Conservation (phyloP, 2,888 invertebrate genomes). For the Nemotelus pantherinus region DNA sequence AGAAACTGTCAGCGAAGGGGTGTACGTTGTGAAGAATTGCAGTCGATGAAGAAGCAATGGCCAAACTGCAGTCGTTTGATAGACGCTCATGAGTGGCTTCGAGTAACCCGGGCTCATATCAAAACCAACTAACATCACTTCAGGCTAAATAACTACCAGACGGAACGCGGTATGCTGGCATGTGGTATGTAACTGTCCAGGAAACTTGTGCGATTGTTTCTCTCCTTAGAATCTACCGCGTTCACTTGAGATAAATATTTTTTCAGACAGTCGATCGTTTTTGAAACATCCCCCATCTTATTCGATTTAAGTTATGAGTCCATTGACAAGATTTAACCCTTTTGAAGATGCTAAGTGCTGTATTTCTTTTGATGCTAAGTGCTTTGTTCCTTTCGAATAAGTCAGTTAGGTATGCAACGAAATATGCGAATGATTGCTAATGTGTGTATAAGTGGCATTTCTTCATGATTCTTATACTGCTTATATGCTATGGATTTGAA, state of each 20-base stretch:
- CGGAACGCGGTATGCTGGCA: constrained; percentile 44
- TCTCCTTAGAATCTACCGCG: constrained; percentile 47
- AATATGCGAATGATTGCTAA: too few relatives aligned
- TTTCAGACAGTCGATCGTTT: constrained; percentile 4
- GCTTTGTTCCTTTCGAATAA: too few relatives aligned
- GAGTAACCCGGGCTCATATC: too few relatives aligned
- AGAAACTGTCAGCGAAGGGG: constrained; percentile 23
- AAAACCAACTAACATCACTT: constrained; percentile 19
- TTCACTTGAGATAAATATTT: constrained; percentile 43
- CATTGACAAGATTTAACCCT: not conserved
- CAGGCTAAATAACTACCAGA: constrained; percentile 48
- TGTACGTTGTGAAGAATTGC: not conserved
- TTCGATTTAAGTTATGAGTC: constrained; percentile 4
- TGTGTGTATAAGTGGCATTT: too few relatives aligned
- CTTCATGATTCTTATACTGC: too few relatives aligned
- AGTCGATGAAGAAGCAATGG: too few relatives aligned
- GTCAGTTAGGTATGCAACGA: too few relatives aligned
- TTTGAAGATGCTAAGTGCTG: not conserved
- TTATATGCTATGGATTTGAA: too few relatives aligned
- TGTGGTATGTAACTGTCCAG: constrained; percentile 13
- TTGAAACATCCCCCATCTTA: constrained; percentile 47
- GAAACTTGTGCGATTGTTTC: constrained; percentile 27
- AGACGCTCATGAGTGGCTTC: too few relatives aligned
- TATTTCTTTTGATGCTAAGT: not conserved
- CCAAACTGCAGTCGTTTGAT: too few relatives aligned